Evolutionary conservation across 2,797 vertebrate genomes (phyloP).

Genomic region (Serranus cabrilla): DNA sequence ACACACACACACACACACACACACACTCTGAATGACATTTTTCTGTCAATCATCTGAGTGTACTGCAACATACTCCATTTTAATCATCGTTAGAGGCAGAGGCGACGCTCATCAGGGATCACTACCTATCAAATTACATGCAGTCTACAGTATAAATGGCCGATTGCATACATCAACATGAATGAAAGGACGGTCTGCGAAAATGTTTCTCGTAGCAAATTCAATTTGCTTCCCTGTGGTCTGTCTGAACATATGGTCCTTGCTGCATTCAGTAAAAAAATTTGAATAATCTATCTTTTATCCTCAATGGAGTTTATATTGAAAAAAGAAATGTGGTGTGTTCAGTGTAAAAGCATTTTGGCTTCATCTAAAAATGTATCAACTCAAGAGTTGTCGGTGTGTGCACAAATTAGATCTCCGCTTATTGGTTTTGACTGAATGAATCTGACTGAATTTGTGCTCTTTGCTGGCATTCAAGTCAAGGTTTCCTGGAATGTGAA

Average conservation of each 20-base stretch:
- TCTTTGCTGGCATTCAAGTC: constrained; percentile 16
- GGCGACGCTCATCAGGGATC: constrained; percentile 54
- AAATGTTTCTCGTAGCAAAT: constrained; percentile 27
- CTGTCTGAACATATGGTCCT: constrained; percentile 15
- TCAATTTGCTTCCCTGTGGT: constrained; percentile 38
- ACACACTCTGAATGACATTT: constrained; percentile 55
- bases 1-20: not conserved
- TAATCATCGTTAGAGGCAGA: constrained; percentile 68
- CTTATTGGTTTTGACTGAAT: constrained; percentile 1
- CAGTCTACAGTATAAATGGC: constrained; percentile 49
- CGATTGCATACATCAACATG: constrained; percentile 48
- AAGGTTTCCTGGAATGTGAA: constrained; percentile 21
- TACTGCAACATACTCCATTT: constrained; percentile 42
- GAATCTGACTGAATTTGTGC: not conserved
- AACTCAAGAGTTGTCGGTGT: constrained; percentile 5
- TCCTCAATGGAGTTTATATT: constrained; percentile 8
- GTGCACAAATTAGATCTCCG: not conserved
- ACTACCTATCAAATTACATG: constrained; percentile 66
- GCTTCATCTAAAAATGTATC: not conserved
- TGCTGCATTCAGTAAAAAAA: constrained; percentile 4
- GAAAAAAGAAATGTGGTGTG: constrained; percentile 14
- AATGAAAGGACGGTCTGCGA: constrained; percentile 34
- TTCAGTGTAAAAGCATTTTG: constrained; percentile 9
- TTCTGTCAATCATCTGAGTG: constrained; percentile 73
- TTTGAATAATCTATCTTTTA: constrained; percentile 42